These are phyloP conservation scores for Sitta carolinensis DNA, from an alignment of 2,797 vertebrate genomes.

Conservation along the genomic window DNA sequence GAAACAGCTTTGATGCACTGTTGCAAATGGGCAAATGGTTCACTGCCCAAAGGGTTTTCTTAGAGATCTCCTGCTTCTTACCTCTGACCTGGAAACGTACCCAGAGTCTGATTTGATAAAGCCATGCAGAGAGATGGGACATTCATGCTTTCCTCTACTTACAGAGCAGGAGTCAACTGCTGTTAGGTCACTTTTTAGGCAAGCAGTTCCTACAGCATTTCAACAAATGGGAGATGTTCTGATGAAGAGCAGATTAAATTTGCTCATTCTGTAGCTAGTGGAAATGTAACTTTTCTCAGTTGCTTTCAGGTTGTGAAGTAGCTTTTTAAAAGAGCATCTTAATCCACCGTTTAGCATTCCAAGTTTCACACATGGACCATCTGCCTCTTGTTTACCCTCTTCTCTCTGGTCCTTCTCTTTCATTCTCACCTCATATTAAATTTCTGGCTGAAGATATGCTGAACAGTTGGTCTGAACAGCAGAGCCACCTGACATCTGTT, in stretches of 20 bases:
- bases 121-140: not conserved
- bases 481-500: slow-evolving; percentile 43
- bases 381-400: slow-evolving; percentile 44
- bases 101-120: not conserved
- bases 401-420: slow-evolving; percentile 23
- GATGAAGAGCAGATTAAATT: not conserved
- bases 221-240: not conserved
- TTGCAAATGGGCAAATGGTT: not conserved
- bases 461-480: slow-evolving; percentile 48
- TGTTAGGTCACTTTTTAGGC: not conserved
- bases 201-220: not conserved
- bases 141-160: not conserved
- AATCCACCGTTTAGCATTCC: slow-evolving; percentile 11
- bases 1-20: not conserved
- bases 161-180: not conserved
- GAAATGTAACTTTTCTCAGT: not conserved
- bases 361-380: slow-evolving; percentile 27
- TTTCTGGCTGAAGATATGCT: slow-evolving; percentile 48
- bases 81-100: not conserved
- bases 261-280: not conserved
- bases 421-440: slow-evolving; percentile 49
- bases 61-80: not conserved
- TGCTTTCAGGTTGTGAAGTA: not conserved
- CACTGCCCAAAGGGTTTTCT: not conserved
- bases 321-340: slow-evolving; percentile 37